A percentile compares a stretch with the other conserved stretches of the same genome.
phyloP scores from a whole-genome alignment of 2,113 vertebrate genomes.

The Ictidomys tridecemlineatus region DNA sequence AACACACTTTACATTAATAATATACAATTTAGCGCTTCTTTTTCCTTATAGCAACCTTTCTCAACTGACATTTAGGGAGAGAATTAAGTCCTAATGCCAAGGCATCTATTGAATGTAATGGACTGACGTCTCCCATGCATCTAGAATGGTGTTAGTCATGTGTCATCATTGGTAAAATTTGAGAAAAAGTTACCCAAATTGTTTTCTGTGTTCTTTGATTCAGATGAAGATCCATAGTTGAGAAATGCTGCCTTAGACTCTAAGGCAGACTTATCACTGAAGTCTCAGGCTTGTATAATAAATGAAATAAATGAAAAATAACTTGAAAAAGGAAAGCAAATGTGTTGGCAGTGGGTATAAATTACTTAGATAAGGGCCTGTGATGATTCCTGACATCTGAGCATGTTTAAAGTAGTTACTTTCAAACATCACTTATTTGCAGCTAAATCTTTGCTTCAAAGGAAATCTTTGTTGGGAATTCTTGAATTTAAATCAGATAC shows the following conservation, averaged over 20 bases:
- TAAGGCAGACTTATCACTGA: background rate
- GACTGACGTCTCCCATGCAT: conserved; percentile 28
- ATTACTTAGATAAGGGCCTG: conserved; percentile 44
- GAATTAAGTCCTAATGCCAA: conserved; percentile 56
- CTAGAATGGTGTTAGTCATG: background rate
- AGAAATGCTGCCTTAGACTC: conserved; percentile 10
- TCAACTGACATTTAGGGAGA: conserved; percentile 39
- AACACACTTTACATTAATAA: background rate
- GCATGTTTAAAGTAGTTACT: conserved; percentile 37
- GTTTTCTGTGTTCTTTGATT: conserved; percentile 55
- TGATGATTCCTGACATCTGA: background rate
- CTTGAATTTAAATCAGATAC: conserved; percentile 14
- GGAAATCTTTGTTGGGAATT: conserved; percentile 59
- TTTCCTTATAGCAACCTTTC: conserved; percentile 15
- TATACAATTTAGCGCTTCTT: conserved; percentile 36
- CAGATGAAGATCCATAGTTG: conserved; percentile 23
- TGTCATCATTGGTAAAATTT: background rate
- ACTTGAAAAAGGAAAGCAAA: conserved; percentile 32
- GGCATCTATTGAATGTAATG: background rate
- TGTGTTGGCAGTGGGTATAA: conserved; percentile 20
- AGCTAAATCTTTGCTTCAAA: conserved; percentile 47
- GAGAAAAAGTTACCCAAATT: conserved; percentile 50
- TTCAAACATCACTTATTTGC: conserved; percentile 46
- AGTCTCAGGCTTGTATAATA: background rate
- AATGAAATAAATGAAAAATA: conserved; percentile 40